Evolutionary conservation across 92 coral and sea anemone genomes (phyloP), one percentile per base, ranked within the genome.

Genomic region (Actinernus sp.): DNA sequence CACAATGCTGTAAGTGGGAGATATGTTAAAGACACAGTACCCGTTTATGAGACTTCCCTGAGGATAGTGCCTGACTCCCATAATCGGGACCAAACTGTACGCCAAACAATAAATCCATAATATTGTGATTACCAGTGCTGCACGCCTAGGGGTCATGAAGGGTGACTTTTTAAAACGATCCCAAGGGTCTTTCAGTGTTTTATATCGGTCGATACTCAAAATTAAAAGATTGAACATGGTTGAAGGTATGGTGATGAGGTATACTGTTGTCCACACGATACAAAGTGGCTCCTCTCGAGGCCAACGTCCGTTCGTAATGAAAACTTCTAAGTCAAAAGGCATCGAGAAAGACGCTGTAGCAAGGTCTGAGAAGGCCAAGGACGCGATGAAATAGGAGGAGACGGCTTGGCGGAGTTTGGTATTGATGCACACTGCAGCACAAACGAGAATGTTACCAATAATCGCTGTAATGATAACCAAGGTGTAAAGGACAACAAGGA

Each of bases 241-340:
- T n/a, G 88, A 82, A 22, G 93, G 97, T 0, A 92, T 88, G 2
- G 97, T 73, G 45, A 87, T 83, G 0, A 83, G 65, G 55, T 92
- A 92, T 0, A 77, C 74, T 4, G 88, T 83, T 4, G 76, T 55
- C 83, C 91, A 83, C 1, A 62, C 72, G 4, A 58, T 52, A 63
- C 97, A 92, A 25, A 87, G 52, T 0, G 50, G 29, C 30, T 52
- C 76, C 4, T 71, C 66, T 34, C 74, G 70, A 0, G 55, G 25
- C 97, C 97, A 91, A 30, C 37, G 66, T 2, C 63, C 72, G 30
- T 59, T 28, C 18, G 80, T 69, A 30, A 79, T 40, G 49, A 63
- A 36, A 18, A 11, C 65, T 12, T 83, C 93, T 23, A 87, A 61
- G 12, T 92, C 93, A 14, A 92, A 65, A 1, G 88, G 58, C 82